phyloP scores from a whole-genome alignment of 92 coral and sea anemone genomes.

The Blastomussa wellsi region DNA sequence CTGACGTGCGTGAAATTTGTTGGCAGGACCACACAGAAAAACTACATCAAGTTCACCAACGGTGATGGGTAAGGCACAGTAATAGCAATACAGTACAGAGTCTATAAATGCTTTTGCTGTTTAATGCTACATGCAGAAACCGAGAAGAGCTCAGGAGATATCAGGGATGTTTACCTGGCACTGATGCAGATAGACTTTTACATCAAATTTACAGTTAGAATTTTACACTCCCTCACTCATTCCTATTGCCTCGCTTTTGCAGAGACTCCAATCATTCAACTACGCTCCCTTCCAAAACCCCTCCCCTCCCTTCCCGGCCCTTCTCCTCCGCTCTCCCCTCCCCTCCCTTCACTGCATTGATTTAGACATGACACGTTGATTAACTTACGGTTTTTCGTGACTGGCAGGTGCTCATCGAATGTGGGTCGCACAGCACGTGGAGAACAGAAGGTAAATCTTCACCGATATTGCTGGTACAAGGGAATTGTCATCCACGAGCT shows the following conservation, averaged over 20 bases:
- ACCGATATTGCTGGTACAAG: constrained; percentile 39
- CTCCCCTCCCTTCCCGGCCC: neutral
- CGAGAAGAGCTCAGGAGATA: too few species aligned
- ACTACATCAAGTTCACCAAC: constrained; percentile 9
- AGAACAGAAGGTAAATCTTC: constrained; percentile 44
- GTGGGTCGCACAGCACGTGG: constrained; percentile 57
- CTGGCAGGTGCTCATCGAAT: constrained; percentile 42
- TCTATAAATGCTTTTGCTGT: too few species aligned
- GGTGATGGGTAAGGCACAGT: constrained; percentile 32
- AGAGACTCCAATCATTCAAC: too few species aligned
- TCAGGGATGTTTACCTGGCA: too few species aligned
- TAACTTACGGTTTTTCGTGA: neutral
- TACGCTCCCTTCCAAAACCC: neutral
- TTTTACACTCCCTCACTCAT: neutral
- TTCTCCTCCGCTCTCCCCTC: neutral
- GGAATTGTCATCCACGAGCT: constrained; percentile 50
- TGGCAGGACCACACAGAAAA: constrained; percentile 35
- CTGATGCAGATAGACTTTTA: too few species aligned
- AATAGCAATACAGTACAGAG: neutral
- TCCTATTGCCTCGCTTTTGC: neutral
- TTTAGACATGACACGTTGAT: neutral
- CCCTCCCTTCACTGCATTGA: neutral
- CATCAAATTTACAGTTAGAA: neutral
- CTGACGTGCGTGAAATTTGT: constrained; percentile 37
- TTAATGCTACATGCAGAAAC: too few species aligned